These are phyloP conservation scores for Drosophila mojavensis DNA, from an alignment of 1,140 invertebrate genomes.

Conservation along the genomic window DNA sequence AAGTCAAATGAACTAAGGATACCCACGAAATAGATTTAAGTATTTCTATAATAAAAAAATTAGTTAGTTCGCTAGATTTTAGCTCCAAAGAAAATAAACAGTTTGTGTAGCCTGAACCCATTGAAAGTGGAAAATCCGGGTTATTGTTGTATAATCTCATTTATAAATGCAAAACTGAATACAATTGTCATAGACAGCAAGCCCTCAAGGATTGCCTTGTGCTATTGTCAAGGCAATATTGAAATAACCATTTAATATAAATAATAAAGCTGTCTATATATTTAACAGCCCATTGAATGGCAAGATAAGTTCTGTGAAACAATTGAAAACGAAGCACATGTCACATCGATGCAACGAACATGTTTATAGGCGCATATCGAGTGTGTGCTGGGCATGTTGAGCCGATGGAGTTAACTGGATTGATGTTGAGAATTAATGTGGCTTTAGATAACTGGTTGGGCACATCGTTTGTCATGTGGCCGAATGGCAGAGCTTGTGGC, in stretches of 20 bases:
- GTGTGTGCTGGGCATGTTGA: background rate
- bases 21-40: no score
- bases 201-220: background rate
- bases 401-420: background rate
- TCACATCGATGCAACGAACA: background rate
- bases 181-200: background rate
- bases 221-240: background rate
- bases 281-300: background rate
- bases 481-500: background rate
- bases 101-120: no score
- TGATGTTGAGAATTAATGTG: slow-evolving; percentile 12
- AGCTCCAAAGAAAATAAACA: background rate
- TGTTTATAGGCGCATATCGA: background rate
- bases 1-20: no score
- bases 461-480: slow-evolving; percentile 24
- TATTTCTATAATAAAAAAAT: no score
- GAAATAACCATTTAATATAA: background rate
- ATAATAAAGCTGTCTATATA: background rate
- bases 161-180: background rate
- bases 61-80: background rate
- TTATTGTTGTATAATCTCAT: no score
- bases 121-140: background rate
- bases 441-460: slow-evolving; percentile 4
- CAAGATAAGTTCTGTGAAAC: background rate
- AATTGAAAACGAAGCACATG: background rate